These are phyloP conservation scores for Crotalus horridus DNA, from an alignment of 2,113 vertebrate genomes.

Conservation along the genomic window DNA sequence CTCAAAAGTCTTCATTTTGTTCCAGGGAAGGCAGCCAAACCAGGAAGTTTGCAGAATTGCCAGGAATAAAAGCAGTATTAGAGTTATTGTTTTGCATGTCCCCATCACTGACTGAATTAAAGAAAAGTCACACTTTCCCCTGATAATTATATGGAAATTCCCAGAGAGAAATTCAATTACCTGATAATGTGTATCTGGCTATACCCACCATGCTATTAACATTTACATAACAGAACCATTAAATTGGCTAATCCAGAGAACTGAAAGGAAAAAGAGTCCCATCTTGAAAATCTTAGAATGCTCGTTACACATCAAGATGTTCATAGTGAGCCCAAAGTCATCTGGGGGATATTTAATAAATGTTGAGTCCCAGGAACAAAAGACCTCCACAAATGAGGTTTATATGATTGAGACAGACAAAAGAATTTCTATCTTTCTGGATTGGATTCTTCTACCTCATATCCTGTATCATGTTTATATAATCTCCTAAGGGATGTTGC, in stretches of 20 bases:
- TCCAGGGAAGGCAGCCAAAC: neutral
- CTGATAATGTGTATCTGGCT: neutral
- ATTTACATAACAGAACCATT: neutral
- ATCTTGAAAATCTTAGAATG: neutral
- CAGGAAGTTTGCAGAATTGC: neutral
- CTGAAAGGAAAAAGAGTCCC: neutral
- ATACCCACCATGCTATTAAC: neutral
- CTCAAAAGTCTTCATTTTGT: neutral
- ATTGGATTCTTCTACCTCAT: neutral
- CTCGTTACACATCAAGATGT: neutral
- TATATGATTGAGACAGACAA: neutral
- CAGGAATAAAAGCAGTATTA: neutral
- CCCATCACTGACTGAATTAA: neutral
- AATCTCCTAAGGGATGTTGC: neutral
- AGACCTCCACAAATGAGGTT: neutral
- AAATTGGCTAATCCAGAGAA: neutral
- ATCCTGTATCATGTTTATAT: neutral
- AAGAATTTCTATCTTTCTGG: neutral
- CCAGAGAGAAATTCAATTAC: neutral
- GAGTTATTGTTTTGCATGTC: neutral
- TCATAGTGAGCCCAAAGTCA: neutral
- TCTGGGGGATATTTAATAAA: neutral
- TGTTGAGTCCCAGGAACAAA: neutral
- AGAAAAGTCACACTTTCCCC: neutral
- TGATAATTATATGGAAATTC: neutral